phyloP scores from a whole-genome alignment of 2,113 vertebrate species.

The Cyphomyrus discorhynchus region DNA sequence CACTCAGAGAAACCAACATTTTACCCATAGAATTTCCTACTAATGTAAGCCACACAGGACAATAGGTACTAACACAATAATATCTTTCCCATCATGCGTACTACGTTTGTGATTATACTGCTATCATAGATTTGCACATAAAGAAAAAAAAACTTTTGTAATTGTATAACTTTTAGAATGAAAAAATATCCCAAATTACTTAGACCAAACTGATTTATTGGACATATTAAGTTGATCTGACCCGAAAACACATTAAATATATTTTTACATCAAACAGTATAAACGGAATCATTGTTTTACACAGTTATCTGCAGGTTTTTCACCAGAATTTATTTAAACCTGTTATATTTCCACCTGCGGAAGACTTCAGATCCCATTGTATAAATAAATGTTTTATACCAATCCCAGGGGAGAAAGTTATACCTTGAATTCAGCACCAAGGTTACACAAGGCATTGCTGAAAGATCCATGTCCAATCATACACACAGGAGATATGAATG shows the following conservation, averaged over 20 bases:
- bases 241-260: not conserved
- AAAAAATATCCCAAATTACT: not conserved
- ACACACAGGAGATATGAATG: not conserved
- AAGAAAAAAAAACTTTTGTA: not conserved
- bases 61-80: not conserved
- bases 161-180: not conserved
- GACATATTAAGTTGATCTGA: not conserved
- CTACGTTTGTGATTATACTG: not conserved
- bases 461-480: not conserved
- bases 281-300: not conserved
- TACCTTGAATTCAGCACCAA: constrained; percentile 1
- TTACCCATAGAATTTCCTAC: not conserved
- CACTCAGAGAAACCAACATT: not conserved
- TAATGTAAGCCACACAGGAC: not conserved
- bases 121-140: not conserved
- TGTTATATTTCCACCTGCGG: not conserved
- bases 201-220: not conserved
- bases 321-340: not conserved
- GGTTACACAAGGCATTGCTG: not conserved
- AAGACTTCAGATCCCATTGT: not conserved
- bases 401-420: not conserved
- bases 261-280: not conserved
- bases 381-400: not conserved
- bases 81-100: not conserved
- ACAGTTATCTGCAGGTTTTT: not conserved